phyloP scores from a whole-genome alignment of 23 tunicate species.

The Aplidium turbinatum region DNA sequence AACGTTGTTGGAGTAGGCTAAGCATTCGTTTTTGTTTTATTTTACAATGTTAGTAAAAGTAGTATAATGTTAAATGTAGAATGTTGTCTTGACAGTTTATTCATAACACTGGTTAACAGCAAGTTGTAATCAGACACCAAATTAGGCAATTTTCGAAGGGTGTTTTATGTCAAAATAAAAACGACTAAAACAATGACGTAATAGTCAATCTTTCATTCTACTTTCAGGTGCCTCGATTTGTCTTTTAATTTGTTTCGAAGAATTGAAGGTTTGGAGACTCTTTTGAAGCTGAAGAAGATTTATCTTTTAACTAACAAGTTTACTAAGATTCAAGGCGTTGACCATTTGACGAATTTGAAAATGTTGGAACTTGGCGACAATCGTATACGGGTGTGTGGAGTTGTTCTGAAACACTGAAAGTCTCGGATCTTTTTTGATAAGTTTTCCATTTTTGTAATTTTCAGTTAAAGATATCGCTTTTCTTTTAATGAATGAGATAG shows the following conservation, averaged over 20 bases:
- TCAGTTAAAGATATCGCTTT: too few species aligned
- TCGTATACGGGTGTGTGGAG: conserved; percentile 75
- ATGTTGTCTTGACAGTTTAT: background rate
- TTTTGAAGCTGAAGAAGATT: conserved; percentile 54
- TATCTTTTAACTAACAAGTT: conserved; percentile 77
- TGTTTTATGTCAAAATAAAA: too few species aligned
- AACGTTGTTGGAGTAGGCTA: conserved; percentile 57
- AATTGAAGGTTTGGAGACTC: conserved; percentile 67
- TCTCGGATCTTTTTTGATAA: too few species aligned
- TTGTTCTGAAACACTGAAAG: too few species aligned
- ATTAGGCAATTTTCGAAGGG: too few species aligned
- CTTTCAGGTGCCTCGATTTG: conserved; percentile 70
- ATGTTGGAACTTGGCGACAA: conserved; percentile 90
- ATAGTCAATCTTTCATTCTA: background rate
- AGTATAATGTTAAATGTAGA: background rate
- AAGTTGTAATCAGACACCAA: too few species aligned
- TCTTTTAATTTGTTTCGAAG: conserved; percentile 74
- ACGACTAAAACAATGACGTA: too few species aligned
- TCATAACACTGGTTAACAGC: background rate
- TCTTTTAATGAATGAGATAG: too few species aligned
- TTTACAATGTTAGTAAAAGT: background rate
- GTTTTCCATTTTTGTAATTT: too few species aligned
- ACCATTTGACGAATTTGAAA: conserved; percentile 28
- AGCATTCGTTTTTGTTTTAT: background rate
- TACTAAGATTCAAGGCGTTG: conserved; percentile 72